Evolutionary conservation across 2,797 vertebrate species (phyloP).

Genomic region (Lacerta bilineata): DNA sequence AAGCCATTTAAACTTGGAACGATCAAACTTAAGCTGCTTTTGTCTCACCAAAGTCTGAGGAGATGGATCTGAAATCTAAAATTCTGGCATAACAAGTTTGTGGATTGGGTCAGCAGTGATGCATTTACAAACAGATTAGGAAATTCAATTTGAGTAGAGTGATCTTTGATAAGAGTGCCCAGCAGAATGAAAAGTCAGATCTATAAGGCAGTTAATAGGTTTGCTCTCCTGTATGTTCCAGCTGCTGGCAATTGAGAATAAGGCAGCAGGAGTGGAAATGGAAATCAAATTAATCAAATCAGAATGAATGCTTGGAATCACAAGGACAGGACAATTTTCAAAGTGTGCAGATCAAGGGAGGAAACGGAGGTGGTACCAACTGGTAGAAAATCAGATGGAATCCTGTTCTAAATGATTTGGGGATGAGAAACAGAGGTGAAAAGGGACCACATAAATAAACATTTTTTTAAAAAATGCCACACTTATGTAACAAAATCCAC

Average conservation of each 20-base stretch:
- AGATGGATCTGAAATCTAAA: conserved; percentile 34
- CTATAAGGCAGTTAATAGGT: conserved; percentile 42
- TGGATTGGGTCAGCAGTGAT: conserved; percentile 30
- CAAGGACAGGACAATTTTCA: conserved; percentile 5
- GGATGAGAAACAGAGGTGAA: background rate
- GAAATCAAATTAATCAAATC: conserved; percentile 43
- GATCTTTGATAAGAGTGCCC: conserved; percentile 44
- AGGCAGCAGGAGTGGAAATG: conserved; percentile 20
- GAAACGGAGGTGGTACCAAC: background rate
- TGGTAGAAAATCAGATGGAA: conserved; percentile 17
- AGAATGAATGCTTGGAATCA: conserved; percentile 32
- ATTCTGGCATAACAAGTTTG: conserved; percentile 31
- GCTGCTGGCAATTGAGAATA: conserved; percentile 36
- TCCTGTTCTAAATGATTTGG: background rate
- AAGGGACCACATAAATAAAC: background rate
- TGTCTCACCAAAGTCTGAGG: conserved; percentile 33
- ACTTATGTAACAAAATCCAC: background rate
- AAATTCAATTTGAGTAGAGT: conserved; percentile 46
- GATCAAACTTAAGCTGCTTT: conserved; percentile 29
- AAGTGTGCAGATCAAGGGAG: background rate
- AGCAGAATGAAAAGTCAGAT: conserved; percentile 43
- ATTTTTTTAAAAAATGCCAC: background rate
- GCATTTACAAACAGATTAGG: conserved; percentile 45
- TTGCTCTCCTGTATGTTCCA: conserved; percentile 35
- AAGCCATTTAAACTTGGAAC: conserved; percentile 35